Base-by-base conservation (phyloP, 1,140 invertebrate species). In the Heliothis virescens region DNA sequence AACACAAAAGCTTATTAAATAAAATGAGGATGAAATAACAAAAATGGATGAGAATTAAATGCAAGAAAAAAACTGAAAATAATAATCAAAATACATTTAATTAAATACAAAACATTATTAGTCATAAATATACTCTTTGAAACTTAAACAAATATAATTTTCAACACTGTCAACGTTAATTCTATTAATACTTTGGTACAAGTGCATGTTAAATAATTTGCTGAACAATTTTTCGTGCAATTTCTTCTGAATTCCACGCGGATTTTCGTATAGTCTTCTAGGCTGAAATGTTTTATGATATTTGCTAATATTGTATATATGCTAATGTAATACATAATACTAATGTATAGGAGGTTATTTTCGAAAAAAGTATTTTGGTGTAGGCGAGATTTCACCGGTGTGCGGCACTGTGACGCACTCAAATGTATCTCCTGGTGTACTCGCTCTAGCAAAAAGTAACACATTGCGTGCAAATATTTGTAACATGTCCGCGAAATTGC, bases 111-210 rank as follows among this genome's bases (percentile, higher is more conserved):
- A 48, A 18, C n/a, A n/a, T n/a, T n/a, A n/a, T n/a, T n/a, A n/a
- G n/a, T n/a, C 2, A 65, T 18, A 4, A 65, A 47, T 59, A 59
- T 59, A 59, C 57, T 26, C 21, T 59, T 29, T 21, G 34, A 57
- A 57, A 21, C 16, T 57, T 13, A 59, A 59, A 59, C 57, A 59
- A 53, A 53, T 59, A 57, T 26, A 59, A 60, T 18, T 41, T 67
- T 67, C 11, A 65, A 48, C 12, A 65, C 41, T 3, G 34, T 65
- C 3, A 65, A 18, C 2, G 62, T 47, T 34, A 65, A 11, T 18
- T 65, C 29, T 47, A 65, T 15, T 4, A 65, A 47, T 11, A 65
- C 16, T 48, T 65, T 41, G 1, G 62, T 48, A 16, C 62, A 65
- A 48, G 62, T 65, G 10, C 62, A 65, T 18, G 62, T 12, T 12